Evolutionary conservation across 53 echinoderm and acorn worm species (phyloP), one percentile per base, ranked within the genome.

Genomic region (Henricia sp.): DNA sequence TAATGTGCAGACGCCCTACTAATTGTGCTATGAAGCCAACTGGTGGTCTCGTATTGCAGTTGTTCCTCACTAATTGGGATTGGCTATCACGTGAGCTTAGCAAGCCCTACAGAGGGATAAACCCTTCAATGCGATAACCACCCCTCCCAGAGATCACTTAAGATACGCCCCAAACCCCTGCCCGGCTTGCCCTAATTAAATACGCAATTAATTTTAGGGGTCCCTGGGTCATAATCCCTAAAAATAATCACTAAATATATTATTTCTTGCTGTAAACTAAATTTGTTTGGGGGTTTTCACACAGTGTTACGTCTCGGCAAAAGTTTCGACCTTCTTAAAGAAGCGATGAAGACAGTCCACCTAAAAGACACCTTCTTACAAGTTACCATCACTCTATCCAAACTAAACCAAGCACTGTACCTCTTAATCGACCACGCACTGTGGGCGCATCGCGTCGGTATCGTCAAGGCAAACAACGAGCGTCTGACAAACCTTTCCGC

Each of bases 391-490:
- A 92, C 99, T 8, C 83, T 95, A 4, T 86, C 94, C 80, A 99
- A 99, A 78, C 56, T 99, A 48, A 99, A 99, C 92, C 89, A 92
- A 54, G 94, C 99, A 16, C 67, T 90, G n/a, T 99, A 99, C 51
- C 86, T 99, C 62, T 77, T 99, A 0, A 69, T 97, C 25, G 99
- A 99, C 78, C 99, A 99, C 78, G 50, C 92, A 37, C 86, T 99
- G n/a, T 99, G 94, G 95, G 88, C 92, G 4, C 88, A 99, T 23
- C 86, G 90, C 41, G 62, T 92, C 6, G 94, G 94, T 29, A 54
- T 99, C 9, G 57, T 92, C 48, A 63, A 72, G 35, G 55, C 90
- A 37, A 89, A 97, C 82, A 85, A 50, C 52, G 88, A 86, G 30
- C 86, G 91, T 24, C 95, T 92, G 82, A 68, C 90, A 3, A 80